These are phyloP conservation scores for Bimastos eiseni DNA, from an alignment of 2,888 invertebrate species.

Conservation along the genomic window DNA sequence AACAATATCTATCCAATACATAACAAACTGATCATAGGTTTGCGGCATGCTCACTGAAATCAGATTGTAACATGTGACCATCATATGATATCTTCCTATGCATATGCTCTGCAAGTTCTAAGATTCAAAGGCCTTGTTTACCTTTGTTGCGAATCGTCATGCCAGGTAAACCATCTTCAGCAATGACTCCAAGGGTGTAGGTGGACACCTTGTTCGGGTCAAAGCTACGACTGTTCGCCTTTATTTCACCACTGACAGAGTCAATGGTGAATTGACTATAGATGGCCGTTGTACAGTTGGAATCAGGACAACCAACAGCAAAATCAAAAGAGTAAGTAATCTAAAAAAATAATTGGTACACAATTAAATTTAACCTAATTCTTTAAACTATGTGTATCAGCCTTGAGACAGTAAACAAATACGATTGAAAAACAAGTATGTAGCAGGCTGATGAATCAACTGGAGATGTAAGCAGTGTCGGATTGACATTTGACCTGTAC, in stretches of 20 bases:
- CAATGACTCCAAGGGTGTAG: constrained; percentile 94
- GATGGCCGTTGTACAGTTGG: not conserved
- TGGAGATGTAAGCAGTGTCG: no score
- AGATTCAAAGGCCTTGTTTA: not conserved
- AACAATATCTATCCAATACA: not conserved
- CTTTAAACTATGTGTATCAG: no score
- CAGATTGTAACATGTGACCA: not conserved
- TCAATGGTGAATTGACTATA: constrained; percentile 37
- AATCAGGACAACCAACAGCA: not conserved
- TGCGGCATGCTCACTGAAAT: not conserved
- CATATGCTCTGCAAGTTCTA: not conserved
- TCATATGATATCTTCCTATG: not conserved
- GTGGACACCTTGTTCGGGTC: constrained; percentile 35
- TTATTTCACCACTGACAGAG: constrained; percentile 39
- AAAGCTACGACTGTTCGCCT: constrained; percentile 28
- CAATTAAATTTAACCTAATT: no score
- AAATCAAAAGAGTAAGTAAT: constrained; percentile 8
- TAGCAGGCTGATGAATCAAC: no score
- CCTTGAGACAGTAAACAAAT: no score
- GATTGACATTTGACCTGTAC: no score
- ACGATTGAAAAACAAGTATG: no score
- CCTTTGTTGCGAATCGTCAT: not conserved
- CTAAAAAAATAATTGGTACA: not conserved
- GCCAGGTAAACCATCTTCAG: constrained; percentile 86
- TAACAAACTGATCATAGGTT: not conserved